phyloP scores from a whole-genome alignment of 2,113 vertebrate genomes.

The Prinia subflava region DNA sequence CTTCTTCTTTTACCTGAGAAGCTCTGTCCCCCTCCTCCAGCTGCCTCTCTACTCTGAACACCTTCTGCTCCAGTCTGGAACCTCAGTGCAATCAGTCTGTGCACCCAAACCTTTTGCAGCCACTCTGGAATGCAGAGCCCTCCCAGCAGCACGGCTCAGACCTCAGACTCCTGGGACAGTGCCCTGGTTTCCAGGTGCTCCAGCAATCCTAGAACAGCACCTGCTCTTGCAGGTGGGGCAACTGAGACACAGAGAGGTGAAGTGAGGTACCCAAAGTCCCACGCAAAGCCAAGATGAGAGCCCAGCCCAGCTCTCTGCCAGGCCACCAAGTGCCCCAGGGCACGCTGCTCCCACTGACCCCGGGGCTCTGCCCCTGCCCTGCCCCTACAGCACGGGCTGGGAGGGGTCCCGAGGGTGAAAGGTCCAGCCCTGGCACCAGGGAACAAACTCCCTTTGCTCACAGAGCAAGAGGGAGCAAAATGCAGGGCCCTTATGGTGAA shows the following conservation, averaged over 20 bases:
- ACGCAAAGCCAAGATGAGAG: conserved; percentile 35
- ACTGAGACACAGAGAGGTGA: conserved; percentile 51
- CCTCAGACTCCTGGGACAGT: background rate
- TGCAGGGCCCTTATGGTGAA: background rate
- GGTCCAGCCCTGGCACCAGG: background rate
- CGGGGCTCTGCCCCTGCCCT: background rate
- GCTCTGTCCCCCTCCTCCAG: background rate
- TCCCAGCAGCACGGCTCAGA: background rate
- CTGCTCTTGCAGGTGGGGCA: background rate
- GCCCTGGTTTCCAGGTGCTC: background rate
- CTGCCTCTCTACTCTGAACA: background rate
- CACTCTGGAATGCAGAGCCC: background rate
- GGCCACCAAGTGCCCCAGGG: background rate
- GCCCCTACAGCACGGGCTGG: background rate
- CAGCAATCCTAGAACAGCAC: background rate
- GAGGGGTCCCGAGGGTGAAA: background rate
- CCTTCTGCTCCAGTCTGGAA: background rate
- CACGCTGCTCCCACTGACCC: background rate
- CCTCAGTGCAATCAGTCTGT: background rate
- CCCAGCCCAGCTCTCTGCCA: background rate
- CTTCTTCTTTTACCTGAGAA: background rate
- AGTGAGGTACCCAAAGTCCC: background rate
- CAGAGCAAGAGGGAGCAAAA: background rate
- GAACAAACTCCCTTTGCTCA: background rate
- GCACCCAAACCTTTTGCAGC: background rate